Base-by-base conservation (phyloP, 2,888 invertebrate species). In the Ophonus ardosiacus region DNA sequence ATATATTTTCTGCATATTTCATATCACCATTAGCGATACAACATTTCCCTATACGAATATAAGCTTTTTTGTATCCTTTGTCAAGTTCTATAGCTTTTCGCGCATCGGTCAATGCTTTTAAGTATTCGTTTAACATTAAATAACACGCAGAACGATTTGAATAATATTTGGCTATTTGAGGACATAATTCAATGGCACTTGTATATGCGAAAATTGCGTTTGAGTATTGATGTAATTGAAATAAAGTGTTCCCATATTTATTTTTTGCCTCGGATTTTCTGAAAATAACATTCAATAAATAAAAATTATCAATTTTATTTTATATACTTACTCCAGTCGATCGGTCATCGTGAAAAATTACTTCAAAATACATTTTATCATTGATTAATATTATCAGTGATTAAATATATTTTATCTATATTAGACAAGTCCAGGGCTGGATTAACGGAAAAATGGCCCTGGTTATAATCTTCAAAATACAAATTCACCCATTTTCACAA, bases 141-240 rank as follows among this genome's bases (percentile, higher is more conserved):
- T 95, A 95, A 89, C 97, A 97, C 74, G 97, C 97, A 68, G 97
- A 93, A 88, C 97, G 93, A 91, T 98, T 98, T 86, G 96, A 95
- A 90, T 97, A 97, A 89, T 96, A 97, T 6, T 96, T 93, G 79
- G 97, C 95, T 90, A 94, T 94, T 65, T 95, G 94, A 13, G 97
- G 97, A 89, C 96, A 96, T 86, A 96, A 89, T 87, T 94, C 95
- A 86, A 97, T 97, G 78, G 97, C 97, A 91, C 96, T 95, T 87
- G 95, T 94, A 90, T 97, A 98, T 89, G 94, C 93, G 87, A 93
- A 92, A 84, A 97, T 92, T 71, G 98, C 97, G 88, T 95, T 94
- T 88, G 94, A 93, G 90, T 97, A 98, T 89, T 97, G 95, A 91
- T 96, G 95, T 87, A 94, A 93, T 91, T 95, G 95, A 90, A 97